phyloP scores from a whole-genome alignment of 2,113 vertebrate genomes.

The Plecturocebus donacophilus region DNA sequence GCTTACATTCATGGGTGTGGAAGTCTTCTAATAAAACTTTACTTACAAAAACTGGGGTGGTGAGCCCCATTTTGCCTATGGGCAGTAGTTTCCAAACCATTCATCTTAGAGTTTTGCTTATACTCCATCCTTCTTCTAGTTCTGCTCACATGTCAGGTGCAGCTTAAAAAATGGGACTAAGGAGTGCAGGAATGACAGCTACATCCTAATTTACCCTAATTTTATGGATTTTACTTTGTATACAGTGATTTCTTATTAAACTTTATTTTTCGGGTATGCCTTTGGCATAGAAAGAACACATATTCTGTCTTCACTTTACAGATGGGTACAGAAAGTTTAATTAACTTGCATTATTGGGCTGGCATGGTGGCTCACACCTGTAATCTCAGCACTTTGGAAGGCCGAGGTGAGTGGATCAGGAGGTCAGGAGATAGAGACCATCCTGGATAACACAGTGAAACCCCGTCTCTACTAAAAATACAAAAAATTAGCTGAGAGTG shows the following conservation, averaged over 20 bases:
- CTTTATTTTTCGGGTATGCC: not conserved
- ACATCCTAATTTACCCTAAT: not conserved
- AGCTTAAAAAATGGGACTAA: not conserved
- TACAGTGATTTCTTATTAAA: not conserved
- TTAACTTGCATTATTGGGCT: not conserved
- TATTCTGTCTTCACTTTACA: not conserved
- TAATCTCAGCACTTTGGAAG: too few relatives aligned
- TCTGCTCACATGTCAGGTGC: not conserved
- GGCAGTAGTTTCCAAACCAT: not conserved
- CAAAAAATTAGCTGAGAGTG: too few relatives aligned
- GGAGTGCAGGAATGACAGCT: not conserved
- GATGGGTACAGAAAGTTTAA: not conserved
- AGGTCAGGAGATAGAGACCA: too few relatives aligned
- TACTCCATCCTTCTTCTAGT: not conserved
- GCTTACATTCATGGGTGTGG: not conserved
- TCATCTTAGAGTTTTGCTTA: not conserved
- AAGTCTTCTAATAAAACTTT: not conserved
- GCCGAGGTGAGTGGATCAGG: too few relatives aligned
- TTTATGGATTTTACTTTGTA: not conserved
- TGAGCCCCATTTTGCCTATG: not conserved
- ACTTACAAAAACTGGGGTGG: not conserved
- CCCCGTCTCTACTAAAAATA: too few relatives aligned
- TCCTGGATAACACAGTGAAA: too few relatives aligned
- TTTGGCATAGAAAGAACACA: not conserved
- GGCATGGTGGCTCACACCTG: too few relatives aligned